Base-by-base conservation (phyloP, 2,113 vertebrate species). In the Stercorarius parasiticus region DNA sequence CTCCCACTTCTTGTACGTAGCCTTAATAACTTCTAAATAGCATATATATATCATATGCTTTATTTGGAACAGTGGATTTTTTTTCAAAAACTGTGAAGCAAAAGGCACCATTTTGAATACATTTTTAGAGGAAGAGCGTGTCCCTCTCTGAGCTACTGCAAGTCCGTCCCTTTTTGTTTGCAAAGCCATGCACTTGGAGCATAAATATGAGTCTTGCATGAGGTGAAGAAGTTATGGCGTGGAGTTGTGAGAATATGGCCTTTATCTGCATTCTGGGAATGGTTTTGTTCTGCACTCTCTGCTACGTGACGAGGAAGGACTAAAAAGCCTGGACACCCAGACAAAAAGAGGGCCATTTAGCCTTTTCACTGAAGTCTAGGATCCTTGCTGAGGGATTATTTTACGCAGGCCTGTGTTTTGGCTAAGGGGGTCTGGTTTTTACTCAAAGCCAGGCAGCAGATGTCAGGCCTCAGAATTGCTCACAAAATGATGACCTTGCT, bases 371-470 rank as follows among this genome's bases (percentile, higher is more conserved):
- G 91, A 97, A 96, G 98, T 96, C 97, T 81, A 95, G 97, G 96
- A 97, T 97, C 97, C 98, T 98, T 98, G 98, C 98, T 98, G 97
- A 87, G 98, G 97, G 98, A 98, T 98, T 98, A 98, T 98, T 98
- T 98, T 97, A 98, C 71, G 27, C 84, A 73, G 94, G 95, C 92
- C 97, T 98, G 91, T 98, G 97, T 97, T 98, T 98, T 97, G 95
- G 97, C 97, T 97, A 97, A 98, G 96, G 97, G 92, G 91, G 97
- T 97, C 96, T 86, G 90, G 90, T 97, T 97, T 95, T 97, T 91
- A 95, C 98, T 98, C 95, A 97, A 95, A 98, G 98, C 98, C 94
- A 98, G 94, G 97, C 98, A 98, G 97, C 98, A 98, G 97, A 98
- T 98, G 98, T 98, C 98, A 98, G 95, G 96, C 97, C 97, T 98